Base-by-base conservation (phyloP, 2,797 vertebrate species). In the Erpetoichthys calabaricus region DNA sequence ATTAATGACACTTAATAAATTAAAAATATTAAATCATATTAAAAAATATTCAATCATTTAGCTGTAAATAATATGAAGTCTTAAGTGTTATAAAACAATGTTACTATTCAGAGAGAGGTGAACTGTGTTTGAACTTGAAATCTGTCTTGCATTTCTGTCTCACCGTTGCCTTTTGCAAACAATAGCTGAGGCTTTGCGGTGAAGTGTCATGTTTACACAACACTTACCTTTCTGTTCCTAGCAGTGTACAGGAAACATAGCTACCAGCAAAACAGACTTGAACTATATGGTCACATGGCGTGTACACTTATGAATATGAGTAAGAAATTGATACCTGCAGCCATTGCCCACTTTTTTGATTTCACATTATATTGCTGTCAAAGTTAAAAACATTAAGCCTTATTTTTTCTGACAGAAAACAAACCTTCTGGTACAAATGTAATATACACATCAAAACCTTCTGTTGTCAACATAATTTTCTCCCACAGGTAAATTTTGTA, bases 181-280 rank as follows among this genome's bases (percentile, higher is more conserved):
- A 51, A n/a, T 25, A 51, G 53, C 42, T 54, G 42, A 43, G 44
- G 53, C 41, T 8, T 25, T 54, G 44, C 25, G 55, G 6, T 10
- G 43, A 60, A 56, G 9, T 56, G 44, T 49, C 45, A 46, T 9
- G 53, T 45, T 54, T 60, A 47, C 45, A 49, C 43, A 56, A 60
- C 42, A 47, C 59, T 49, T 0, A 3, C 56, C 73, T 76, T 67
- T 47, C 52, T 54, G 44, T 43, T 54, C 25, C 1, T 42, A 42
- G 7, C 53, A 8, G 41, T 41, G 10, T 44, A 54, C 41, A 54
- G 53, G 53, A 54, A n/a, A 54, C 53, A 49, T 49, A 49, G 47
- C 47, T 49, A 7, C 47, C 5, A 54, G 53, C 7, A 42, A 42
- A 5, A 54, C 50, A 51, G 8, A 5, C 5, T 5, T 51, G 47